Evolutionary conservation across 2,113 vertebrate species (phyloP), one percentile per base, ranked within the genome.

Genomic region (Oenanthe oenanthe): DNA sequence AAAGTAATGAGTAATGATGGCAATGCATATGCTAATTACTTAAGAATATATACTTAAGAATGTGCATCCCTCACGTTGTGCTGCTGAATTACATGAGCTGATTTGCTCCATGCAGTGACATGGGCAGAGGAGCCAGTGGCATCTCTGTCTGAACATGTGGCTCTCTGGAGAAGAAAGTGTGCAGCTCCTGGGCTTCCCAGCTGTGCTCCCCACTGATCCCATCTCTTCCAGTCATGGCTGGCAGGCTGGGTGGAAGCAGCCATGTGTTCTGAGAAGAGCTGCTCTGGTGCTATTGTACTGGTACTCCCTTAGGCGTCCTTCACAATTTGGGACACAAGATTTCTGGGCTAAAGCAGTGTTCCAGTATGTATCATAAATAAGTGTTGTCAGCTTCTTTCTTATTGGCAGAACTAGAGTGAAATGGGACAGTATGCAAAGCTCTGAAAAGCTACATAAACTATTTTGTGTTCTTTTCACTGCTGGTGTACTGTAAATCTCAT

Each of bases 261-360:
- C 6, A 0, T 53, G n/a, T 58, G 5, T 63, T 80, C 77, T 89
- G 73, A 72, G 77, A 53, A 48, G 24, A 85, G 25, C 53, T 72
- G 32, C 62, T 62, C 22, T 82, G 50, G 25, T 88, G 45, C 47
- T 65, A 10, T 47, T 79, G 34, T 75, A 29, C 42, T 80, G 47
- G 11, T 67, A 8, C 14, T 93, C 34, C 61, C 53, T 31, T 29
- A 72, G 54, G 70, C 85, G 20, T 45, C 19, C 70, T 75, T 81
- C 62, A 34, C 2, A 0, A 14, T 57, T 68, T 2, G 3, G 61
- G 36, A 13, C 3, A 7, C 45, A 3, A 72, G 40, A 50, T 89
- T 14, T 51, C 3, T 3, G 40, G 73, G 57, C 34, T 65, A 61
- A 72, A 66, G 38, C 50, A 58, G 22, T 48, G 47, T 83, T 94